Base-by-base conservation (phyloP, 92 coral and sea anemone species). In the Epizoanthus illoricatus region DNA sequence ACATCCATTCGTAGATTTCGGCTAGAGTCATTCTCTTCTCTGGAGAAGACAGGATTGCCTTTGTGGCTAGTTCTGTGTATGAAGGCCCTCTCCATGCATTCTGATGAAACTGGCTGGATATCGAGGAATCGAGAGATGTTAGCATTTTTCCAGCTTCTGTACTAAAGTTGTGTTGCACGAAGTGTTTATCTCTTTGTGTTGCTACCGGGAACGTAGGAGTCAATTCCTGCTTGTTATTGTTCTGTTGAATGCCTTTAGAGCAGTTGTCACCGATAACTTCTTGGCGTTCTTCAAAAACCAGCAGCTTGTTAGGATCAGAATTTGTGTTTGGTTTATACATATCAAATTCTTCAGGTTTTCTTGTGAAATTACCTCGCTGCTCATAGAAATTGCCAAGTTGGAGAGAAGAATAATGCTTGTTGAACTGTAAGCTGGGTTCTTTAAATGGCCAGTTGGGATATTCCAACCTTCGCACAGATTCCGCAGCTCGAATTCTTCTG, bases 51-150 rank as follows among this genome's bases (percentile, higher is more conserved):
- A 76, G 71, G 23, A 76, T 76, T 17, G 81, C 81, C 58, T 60
- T 21, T 61, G 81, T 76, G 5, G 70, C 81, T 62, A 76, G 55
- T 39, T 76, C 81, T n/a, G 81, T 76, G 65, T 76, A 76, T n/a
- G 59, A 42, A 19, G 81, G 69, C 5, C 81, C 81, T 41, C 59
- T 62, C 60, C 81, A 76, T 15, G 81, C 59, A 43, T 76, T 76
- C n/a, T 62, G 5, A 7, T 58, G 49, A 15, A 10, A 11, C 56
- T 52, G 56, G 56, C 56, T 52, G 56, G 56, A 9, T 52, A 52
- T 52, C 10, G 56, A 52, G 56, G 56, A 52, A 52, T 52, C 15
- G 15, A 52, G 56, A 52, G 56, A 52, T 11, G 15, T 15, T 9
- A 49, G 13, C 9, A 0, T 52, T 7, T 7, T 52, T 10, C 33